Base-by-base conservation (phyloP, 2,113 vertebrate species). In the Ptychochromis oligacanthus region DNA sequence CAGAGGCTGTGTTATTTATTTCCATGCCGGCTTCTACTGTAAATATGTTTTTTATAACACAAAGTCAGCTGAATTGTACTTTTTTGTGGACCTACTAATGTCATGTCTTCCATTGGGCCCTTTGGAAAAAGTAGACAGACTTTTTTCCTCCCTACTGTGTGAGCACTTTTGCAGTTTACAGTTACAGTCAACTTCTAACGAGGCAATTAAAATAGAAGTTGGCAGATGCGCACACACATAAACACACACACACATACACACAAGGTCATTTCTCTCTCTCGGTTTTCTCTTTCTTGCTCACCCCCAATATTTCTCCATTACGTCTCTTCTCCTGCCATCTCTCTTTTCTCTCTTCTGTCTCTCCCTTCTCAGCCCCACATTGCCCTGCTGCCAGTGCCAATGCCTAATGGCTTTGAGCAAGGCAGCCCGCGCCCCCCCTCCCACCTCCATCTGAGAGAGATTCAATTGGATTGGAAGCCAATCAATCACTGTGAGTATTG, bases 381-480 rank as follows among this genome's bases (percentile, higher is more conserved):
- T 77, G 9, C 40, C 62, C 75, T 80, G 76, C 75, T 89, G 82
- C 89, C 89, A 86, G 82, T 78, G 84, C 88, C 86, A 88, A 86
- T 87, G 83, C 77, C 86, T 92, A 92, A 93, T 90, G 83, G 86
- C 65, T 87, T 82, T 87, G 85, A 87, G 87, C 85, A 87, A 91
- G 83, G 85, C 87, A 82, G 77, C 77, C 67, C 17, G 2, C 15
- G 8, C 46, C 84, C 58, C 67, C 79, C 67, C 56, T 60, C 78
- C 70, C 75, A n/a, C 59, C 65, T 65, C 79, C 64, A 79, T 88
- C 75, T 85, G 78, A 78, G 80, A 89, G 84, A 92, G 80, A 94
- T 91, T 92, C 93, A 94, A 94, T 95, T 94, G 94, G 93, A 94
- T 88, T 94, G 93, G 92, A 94, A 94, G 92, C 92, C 88, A 61